Conservation (phyloP, 2,113 vertebrate genomes). For the Eulemur macaco region DNA sequence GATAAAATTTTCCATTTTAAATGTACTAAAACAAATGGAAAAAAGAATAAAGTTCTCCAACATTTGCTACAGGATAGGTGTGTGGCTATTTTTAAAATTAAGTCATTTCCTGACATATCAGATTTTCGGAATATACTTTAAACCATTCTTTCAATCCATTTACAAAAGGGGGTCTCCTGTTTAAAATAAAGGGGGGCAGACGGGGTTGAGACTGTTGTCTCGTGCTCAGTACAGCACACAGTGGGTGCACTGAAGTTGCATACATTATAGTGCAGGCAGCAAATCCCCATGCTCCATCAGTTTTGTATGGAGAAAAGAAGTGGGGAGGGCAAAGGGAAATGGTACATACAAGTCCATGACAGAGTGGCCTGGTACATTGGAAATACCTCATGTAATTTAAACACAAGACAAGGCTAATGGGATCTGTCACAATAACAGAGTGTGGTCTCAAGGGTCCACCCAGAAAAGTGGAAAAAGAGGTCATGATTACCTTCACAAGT, state of each 20-base stretch:
- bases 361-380: neutral
- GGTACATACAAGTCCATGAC: neutral
- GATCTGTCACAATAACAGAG: constrained; percentile 12
- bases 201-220: constrained; percentile 43
- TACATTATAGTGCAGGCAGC: constrained; percentile 62
- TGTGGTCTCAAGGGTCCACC: constrained; percentile 22
- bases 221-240: constrained; percentile 34
- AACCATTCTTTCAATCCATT: constrained; percentile 54
- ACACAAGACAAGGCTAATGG: constrained; percentile 31
- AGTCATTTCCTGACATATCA: constrained; percentile 61
- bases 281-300: constrained; percentile 64
- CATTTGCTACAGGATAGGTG: constrained; percentile 33
- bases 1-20: constrained; percentile 13
- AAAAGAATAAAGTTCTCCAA: constrained; percentile 19
- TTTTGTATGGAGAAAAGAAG: constrained; percentile 63
- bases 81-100: constrained; percentile 18
- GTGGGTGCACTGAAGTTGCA: constrained; percentile 39
- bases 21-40: neutral
- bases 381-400: constrained; percentile 27
- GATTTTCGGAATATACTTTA: constrained; percentile 43
- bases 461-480: constrained; percentile 62
- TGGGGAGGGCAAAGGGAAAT: constrained; percentile 73
- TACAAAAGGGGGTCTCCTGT: neutral
- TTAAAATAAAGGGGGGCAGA: neutral
- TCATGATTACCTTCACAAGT: neutral